Base-by-base conservation (phyloP, 2,113 vertebrate genomes). In the Sakesphorus luctuosus region DNA sequence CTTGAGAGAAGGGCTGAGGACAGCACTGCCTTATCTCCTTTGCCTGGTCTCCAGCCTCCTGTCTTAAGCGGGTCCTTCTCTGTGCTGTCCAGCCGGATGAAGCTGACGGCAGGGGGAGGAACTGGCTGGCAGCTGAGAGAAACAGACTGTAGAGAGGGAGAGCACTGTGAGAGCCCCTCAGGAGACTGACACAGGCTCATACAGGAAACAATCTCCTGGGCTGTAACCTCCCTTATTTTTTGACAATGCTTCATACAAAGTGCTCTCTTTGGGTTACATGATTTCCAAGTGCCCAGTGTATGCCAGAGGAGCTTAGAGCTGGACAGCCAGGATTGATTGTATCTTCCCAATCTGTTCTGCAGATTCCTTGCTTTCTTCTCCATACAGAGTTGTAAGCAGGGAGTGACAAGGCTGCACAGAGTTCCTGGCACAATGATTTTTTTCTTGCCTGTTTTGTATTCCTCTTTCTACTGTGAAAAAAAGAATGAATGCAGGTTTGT, bases 121-220 rank as follows among this genome's bases (percentile, higher is more conserved):
- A 9, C 33, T 2, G 24, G 18, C 31, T 62, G 31, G 61, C 52
- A 53, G 56, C 44, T 1, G 5, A 16, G 80, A 35, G 38, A n/a
- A 40, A 44, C 47, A 7, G 76, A 8, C 25, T 24, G 36, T 28
- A 8, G 52, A 36, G 33, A 47, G 3, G 47, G 24, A 49, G 28
- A 35, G 31, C 19, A 2, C 6, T 0, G 5, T 0, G 2, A 35
- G 8, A 58, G 21, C 18, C 7, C 7, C 13, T 0, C 0, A 4
- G 4, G 18, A 33, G 36, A n/a, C 38, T 13, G 36, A 3, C 23
- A 44, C 2, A 16, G 59, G 26, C 49, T 55, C 18, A 3, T 3
- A 24, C 3, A 47, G 49, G 44, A 43, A 46, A 14, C 23, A 6
- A 40, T 12, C 40, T 53, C 47, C 59, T 17, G 50, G 9, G 28